Percentiles rank a stretch among this genome's conserved stretches.
phyloP scores from a whole-genome alignment of 1,140 invertebrate species.

The Drosophila lowei region DNA sequence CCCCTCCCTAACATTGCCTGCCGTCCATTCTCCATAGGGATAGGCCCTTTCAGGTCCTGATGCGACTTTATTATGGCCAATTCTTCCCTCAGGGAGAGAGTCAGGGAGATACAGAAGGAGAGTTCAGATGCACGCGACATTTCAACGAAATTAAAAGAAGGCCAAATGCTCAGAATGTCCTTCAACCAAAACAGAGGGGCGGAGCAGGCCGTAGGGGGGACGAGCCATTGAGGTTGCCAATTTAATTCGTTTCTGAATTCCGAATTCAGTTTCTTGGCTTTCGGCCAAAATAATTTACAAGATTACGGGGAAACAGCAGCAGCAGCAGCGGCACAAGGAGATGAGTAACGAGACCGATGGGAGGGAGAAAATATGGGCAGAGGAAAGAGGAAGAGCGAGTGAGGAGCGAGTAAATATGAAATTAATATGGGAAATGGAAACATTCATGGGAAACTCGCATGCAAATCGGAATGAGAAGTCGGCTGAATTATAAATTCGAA shows the following conservation, averaged over 20 bases:
- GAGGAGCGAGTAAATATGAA: constrained; percentile 3
- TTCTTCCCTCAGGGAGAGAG: constrained; percentile 20
- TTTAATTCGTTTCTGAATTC: constrained; percentile 52
- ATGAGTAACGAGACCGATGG: constrained; percentile 1
- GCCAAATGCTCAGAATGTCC: constrained; percentile 39
- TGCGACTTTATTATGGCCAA: constrained; percentile 44
- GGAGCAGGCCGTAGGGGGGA: not conserved
- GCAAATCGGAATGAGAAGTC: not conserved
- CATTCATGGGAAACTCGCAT: constrained; percentile 9
- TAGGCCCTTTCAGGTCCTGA: constrained; percentile 11
- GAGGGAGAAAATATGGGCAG: constrained; percentile 4
- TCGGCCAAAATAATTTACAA: constrained; percentile 56
- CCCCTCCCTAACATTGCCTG: not conserved
- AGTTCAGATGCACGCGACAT: constrained; percentile 52
- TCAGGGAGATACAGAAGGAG: not conserved
- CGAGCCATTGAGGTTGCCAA: constrained; percentile 42
- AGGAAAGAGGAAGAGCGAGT: not conserved
- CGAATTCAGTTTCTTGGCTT: constrained; percentile 45
- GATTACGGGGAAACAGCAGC: constrained; percentile 16
- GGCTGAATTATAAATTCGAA: constrained; percentile 2
- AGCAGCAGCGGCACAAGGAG: constrained; percentile 4
- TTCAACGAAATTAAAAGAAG: constrained; percentile 55
- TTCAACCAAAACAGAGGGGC: constrained; percentile 8
- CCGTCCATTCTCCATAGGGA: not conserved
- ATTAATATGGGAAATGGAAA: constrained; percentile 31